Base-by-base conservation (phyloP, 1,140 invertebrate species). In the Venturia canescens region DNA sequence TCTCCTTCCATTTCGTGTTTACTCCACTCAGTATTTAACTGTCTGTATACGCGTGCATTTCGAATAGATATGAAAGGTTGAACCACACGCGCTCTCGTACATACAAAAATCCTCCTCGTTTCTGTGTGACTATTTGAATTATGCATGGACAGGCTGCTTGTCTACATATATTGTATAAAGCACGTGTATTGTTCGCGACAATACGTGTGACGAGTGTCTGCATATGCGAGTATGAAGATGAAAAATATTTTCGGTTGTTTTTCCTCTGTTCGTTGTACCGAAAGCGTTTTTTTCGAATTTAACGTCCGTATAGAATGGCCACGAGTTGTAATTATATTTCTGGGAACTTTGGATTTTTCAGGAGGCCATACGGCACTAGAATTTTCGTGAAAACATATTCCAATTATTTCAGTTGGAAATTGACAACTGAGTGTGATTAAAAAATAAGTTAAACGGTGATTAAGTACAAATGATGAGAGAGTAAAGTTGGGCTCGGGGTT, bases 131-230 rank as follows among this genome's bases (percentile, higher is more conserved):
- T 88, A 85, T 89, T 89, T 92, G 91, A 91, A 92, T 92, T 91
- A 92, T 92, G 91, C 91, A 92, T 92, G 90, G 90, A 90, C 90
- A 91, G 87, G 71, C 71, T 90, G 91, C 86, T 91, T 90, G 89
- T 88, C 89, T 90, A 89, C n/a, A n/a, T 72, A 72, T 44, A 31
- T 74, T 66, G 60, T 66, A 26, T 23, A 23, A 27, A 29, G 88
- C 90, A 89, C 89, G 89, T 90, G 91, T 91, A 92, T 92, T 91
- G 90, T 91, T 91, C 91, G 88, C 90, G 86, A 86, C 87, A 84
- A 70, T 81, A 85, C 82, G 85, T 89, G n/a, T n/a, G n/a, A 89
- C 86, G 87, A 87, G 86, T 90, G 88, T 88, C 88, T 88, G 89
- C 48, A 44, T 72, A 44, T 38, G 34, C 38, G 5, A 72, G 21